Percentiles rank a stretch among this genome's conserved stretches.
Conservation (phyloP, 2,888 invertebrate genomes). For the Keiferia lycopersicella region DNA sequence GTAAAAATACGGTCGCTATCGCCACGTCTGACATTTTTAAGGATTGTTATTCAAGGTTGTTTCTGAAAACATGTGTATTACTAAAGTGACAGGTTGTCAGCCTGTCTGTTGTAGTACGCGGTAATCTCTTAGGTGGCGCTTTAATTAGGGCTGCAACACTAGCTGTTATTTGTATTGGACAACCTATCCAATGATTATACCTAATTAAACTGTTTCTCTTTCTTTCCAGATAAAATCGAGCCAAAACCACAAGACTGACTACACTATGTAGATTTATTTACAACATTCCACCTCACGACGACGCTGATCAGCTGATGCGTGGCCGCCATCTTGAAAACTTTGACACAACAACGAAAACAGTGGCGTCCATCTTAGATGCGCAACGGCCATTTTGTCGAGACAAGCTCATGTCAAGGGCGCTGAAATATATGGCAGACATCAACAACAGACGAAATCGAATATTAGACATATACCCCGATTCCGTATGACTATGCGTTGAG, state of each 20-base stretch:
- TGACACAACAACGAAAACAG: conserved; percentile 1
- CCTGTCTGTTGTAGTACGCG: too few species aligned
- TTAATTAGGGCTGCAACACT: too few species aligned
- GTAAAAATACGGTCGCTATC: too few species aligned
- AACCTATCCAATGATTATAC: too few species aligned
- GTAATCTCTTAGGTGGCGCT: too few species aligned
- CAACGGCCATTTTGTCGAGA: conserved; percentile 5
- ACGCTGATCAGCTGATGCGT: conserved; percentile 12
- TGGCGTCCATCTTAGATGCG: conserved; percentile 10
- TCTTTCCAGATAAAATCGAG: conserved; percentile 46
- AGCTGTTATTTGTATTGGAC: too few species aligned
- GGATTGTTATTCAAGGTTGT: too few species aligned
- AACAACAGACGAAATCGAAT: background rate
- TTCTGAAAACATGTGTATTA: too few species aligned
- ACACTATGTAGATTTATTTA: conserved; percentile 41
- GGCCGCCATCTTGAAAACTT: conserved; percentile 17
- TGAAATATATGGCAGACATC: conserved; percentile 14
- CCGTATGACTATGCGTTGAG: conserved; percentile 19
- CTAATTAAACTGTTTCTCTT: conserved; percentile 8
- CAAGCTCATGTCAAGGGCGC: conserved; percentile 8
- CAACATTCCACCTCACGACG: conserved; percentile 16
- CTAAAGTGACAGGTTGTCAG: too few species aligned
- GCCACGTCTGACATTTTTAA: too few species aligned
- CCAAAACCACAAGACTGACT: conserved; percentile 55
- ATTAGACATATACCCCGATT: conserved; percentile 14